Evolutionary conservation across 2,888 invertebrate species (phyloP).

Genomic region (Plagiodera versicolora): DNA sequence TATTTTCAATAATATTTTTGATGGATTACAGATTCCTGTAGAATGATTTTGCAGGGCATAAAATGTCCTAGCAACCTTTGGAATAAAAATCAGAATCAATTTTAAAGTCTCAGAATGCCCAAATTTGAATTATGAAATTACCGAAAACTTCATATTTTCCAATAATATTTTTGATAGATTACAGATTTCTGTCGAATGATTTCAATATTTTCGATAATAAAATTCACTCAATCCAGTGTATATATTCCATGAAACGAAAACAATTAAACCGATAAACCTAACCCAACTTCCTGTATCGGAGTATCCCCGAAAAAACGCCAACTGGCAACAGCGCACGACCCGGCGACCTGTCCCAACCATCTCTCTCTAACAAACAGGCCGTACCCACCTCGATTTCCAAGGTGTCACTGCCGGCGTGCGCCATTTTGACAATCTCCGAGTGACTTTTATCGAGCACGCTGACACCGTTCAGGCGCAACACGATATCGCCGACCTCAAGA

Average conservation of each 20-base stretch:
- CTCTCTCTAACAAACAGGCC: background rate
- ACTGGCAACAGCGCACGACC: too few species aligned
- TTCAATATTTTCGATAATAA: too few species aligned
- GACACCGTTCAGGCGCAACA: constrained; percentile 86
- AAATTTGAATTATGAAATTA: too few species aligned
- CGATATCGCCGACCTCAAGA: constrained; percentile 91
- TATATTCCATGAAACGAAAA: too few species aligned
- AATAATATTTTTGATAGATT: too few species aligned
- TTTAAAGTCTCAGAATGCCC: background rate
- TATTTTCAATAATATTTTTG: constrained; percentile 60
- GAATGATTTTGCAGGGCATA: constrained; percentile 71
- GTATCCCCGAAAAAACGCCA: too few species aligned
- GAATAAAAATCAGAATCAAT: constrained; percentile 14
- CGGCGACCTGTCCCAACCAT: too few species aligned
- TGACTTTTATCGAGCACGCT: constrained; percentile 91
- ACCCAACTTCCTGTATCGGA: too few species aligned
- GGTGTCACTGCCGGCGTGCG: constrained; percentile 84
- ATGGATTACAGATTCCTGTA: constrained; percentile 61
- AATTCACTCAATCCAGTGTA: too few species aligned
- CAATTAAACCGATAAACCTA: too few species aligned
- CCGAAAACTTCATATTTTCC: too few species aligned
- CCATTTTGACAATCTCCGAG: constrained; percentile 90
- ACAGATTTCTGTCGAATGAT: too few species aligned
- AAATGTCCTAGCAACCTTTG: constrained; percentile 79
- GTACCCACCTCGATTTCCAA: constrained; percentile 73